A percentile compares a stretch with the other conserved stretches of the same genome.
Conservation (phyloP, 2,113 vertebrate species). For the Ptyas mucosa region DNA sequence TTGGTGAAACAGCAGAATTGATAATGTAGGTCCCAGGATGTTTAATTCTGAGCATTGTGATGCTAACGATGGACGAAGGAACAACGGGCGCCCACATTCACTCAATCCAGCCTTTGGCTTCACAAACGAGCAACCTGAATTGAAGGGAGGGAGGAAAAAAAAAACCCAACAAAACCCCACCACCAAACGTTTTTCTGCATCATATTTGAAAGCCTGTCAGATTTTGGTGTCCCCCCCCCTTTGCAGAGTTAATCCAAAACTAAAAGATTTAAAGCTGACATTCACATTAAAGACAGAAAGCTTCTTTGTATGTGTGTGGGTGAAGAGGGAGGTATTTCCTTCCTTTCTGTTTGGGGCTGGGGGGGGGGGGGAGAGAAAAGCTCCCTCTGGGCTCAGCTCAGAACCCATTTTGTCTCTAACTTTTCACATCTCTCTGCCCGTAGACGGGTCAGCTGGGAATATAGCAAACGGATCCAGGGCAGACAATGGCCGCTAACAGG, state of each 20-base stretch:
- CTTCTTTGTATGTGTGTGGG: conserved; percentile 78
- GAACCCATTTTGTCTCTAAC: conserved; percentile 80
- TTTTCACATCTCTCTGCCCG: conserved; percentile 77
- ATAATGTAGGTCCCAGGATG: conserved; percentile 73
- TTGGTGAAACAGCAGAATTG: conserved; percentile 67
- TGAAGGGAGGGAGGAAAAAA: conserved; percentile 21
- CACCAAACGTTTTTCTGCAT: conserved; percentile 68
- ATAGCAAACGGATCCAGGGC: conserved; percentile 64
- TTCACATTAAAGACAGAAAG: conserved; percentile 77
- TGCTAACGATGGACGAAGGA: conserved; percentile 77
- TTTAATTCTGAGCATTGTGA: conserved; percentile 83
- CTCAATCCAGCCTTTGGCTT: conserved; percentile 71
- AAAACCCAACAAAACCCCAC: background rate
- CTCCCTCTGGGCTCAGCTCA: conserved; percentile 66
- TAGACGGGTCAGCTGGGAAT: conserved; percentile 77
- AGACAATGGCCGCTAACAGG: conserved; percentile 72
- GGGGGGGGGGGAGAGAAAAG: conserved; percentile 32
- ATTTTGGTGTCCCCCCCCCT: conserved; percentile 62
- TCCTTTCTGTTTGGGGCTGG: conserved; percentile 70
- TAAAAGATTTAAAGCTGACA: conserved; percentile 84
- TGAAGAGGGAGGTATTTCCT: conserved; percentile 79
- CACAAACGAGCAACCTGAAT: conserved; percentile 77
- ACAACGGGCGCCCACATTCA: conserved; percentile 75
- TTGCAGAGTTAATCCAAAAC: conserved; percentile 81
- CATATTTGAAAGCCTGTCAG: conserved; percentile 86